Percentiles rank a stretch among this genome's conserved stretches.
Conservation (phyloP, 2,113 vertebrate genomes). For the Sphaerodactylus townsendi region DNA sequence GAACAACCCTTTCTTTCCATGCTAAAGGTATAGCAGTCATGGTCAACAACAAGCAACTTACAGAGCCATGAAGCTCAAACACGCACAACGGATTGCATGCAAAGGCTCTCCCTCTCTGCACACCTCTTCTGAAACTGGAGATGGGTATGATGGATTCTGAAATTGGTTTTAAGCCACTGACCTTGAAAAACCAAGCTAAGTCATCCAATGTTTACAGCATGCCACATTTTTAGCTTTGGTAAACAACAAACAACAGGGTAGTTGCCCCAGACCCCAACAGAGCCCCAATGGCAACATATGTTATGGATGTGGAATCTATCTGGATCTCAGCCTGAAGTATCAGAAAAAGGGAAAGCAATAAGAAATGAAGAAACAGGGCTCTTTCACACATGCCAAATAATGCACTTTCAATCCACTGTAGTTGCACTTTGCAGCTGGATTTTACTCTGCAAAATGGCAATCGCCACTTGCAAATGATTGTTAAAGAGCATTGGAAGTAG, state of each 20-base stretch:
- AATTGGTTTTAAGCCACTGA: not conserved
- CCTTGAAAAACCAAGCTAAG: slow-evolving; percentile 13
- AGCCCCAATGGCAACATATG: not conserved
- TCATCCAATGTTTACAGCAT: fast-evolving
- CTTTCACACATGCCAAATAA: too few species aligned
- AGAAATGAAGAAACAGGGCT: not conserved
- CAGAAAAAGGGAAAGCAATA: slow-evolving; percentile 10
- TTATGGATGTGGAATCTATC: slow-evolving; percentile 3
- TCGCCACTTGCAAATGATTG: too few species aligned
- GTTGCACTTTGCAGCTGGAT: too few species aligned
- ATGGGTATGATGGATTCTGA: not conserved
- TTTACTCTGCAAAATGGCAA: too few species aligned
- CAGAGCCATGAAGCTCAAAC: slow-evolving; percentile 27
- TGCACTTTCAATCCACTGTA: too few species aligned
- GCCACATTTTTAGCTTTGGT: not conserved
- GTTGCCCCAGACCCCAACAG: not conserved
- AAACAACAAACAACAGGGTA: not conserved
- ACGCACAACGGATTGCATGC: fast-evolving
- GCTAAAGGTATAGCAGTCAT: not conserved
- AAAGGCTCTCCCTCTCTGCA: not conserved
- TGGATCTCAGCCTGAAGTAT: not conserved
- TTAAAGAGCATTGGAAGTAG: too few species aligned
- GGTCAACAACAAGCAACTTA: slow-evolving; percentile 35
- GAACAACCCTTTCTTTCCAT: slow-evolving; percentile 27
- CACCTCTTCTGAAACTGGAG: slow-evolving; percentile 13